Evolutionary conservation across 2,888 invertebrate genomes (phyloP), one percentile per base, ranked within the genome.

Genomic region (Pseudeuparius sepicola): DNA sequence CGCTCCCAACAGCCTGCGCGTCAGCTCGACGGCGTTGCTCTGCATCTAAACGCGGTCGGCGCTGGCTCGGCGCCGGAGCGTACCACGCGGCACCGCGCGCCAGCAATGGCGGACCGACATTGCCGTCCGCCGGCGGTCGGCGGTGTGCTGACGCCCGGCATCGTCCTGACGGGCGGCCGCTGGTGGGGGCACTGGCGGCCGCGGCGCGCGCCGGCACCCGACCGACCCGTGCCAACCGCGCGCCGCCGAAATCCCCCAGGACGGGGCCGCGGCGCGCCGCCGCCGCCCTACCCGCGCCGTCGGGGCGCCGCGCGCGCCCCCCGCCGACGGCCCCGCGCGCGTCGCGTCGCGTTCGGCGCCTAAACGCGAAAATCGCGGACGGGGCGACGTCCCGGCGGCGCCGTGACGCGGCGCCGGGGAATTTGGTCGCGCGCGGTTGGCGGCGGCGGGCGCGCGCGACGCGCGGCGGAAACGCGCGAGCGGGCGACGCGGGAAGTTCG

Each of bases 1-100:
- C 70, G 90, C 86, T 79, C 84, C 83, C 75, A 87, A 83, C 79
- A 93, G 83, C 79, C 82, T 87, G 73, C 86, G 82, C 75, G 89
- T 89, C 74, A 93, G 79, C 74, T 90, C 86, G 72, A 76, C 77
- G 70, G 78, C 77, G 72, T 77, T 75, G 72, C 75, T 73, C 77
- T 76, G 79, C 79, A 79, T 79, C 78, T 78, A 78, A 73, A 72
- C 54, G 59, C 57, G 57, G 57, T 60, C 59, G 61, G 60, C 60
- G 60, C 48, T 60, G 60, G 60, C 54, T 60, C 59, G 55, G 59
- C 59, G 50, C 59, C 60, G 50, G 60, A 55, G 46, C 57, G 61
- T 54, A 61, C 58, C 54, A 52, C 61, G 60, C 52, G 59, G 61
- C 56, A 62, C 60, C 54, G 55, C 53, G 54, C 62, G 55, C 59